Percentiles rank a stretch among this genome's conserved stretches.
Conservation (phyloP, 2,797 vertebrate species). For the Cyprinella venusta region DNA sequence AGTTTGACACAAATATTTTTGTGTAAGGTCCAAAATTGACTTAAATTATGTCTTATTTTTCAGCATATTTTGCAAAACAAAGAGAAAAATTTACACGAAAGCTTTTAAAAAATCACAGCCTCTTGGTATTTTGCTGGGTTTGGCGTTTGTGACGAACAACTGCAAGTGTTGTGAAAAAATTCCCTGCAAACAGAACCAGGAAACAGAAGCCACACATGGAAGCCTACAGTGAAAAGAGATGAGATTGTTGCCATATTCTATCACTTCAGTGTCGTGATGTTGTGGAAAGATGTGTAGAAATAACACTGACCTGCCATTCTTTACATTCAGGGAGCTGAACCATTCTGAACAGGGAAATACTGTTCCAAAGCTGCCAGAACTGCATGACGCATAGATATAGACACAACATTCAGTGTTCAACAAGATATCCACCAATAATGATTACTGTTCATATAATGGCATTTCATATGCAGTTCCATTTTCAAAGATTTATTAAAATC, state of each 20-base stretch:
- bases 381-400: slow-evolving; percentile 62
- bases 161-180: slow-evolving; percentile 92
- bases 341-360: slow-evolving; percentile 87
- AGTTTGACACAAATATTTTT: not conserved
- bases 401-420: not conserved
- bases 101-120: slow-evolving; percentile 56
- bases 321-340: slow-evolving; percentile 84
- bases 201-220: slow-evolving; percentile 87
- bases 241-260: not conserved
- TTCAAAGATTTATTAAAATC: not conserved
- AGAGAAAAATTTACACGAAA: not conserved
- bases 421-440: not conserved
- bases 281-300: not conserved
- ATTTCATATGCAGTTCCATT: not conserved
- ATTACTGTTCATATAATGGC: not conserved
- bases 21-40: not conserved
- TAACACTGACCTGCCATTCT: slow-evolving; percentile 91
- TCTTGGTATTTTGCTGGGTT: slow-evolving; percentile 73
- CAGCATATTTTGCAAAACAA: too few relatives aligned
- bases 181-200: slow-evolving; percentile 89
- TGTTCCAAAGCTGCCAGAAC: slow-evolving; percentile 97
- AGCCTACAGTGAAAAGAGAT: slow-evolving; percentile 75
- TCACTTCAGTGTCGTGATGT: too few relatives aligned
- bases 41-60: not conserved
- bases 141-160: slow-evolving; percentile 90